Evolutionary conservation across 92 coral and sea anemone genomes (phyloP), one percentile per base, ranked within the genome.

Genomic region (Nematostella vectensis): DNA sequence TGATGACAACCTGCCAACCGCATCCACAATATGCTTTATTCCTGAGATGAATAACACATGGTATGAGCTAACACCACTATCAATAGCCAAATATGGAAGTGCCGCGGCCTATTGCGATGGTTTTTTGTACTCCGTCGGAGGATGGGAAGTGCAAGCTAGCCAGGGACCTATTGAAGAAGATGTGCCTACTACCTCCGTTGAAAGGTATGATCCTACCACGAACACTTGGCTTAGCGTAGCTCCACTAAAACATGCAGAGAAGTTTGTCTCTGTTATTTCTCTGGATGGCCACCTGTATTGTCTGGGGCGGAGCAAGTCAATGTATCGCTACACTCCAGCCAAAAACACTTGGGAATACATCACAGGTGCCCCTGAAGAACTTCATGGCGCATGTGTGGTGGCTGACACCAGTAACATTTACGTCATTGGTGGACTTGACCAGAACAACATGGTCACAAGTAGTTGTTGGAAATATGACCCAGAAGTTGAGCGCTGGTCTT

Each of bases 71-170:
- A 27, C 51, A 6, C 65, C 65, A 3, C 21, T 59, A 33, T 59
- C 52, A 1, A 1, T 29, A 1, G 31, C 65, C 2, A 45, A 52
- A 6, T 59, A 59, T 23, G 65, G 52, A 13, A 59, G 52, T 26
- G 47, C 29, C n/a, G 45, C 65, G 4, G 65, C 65, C 1, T 59
- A 37, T 52, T 59, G 65, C 37, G 65, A 48, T 43, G 53, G 65
- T 21, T 59, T 59, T 33, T 21, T 59, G 27, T 59, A 59, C 25
- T 59, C 52, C 18, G 47, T 42, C 37, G 65, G 65, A 6, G 65
- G 65, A 24, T 59, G 65, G 65, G 65, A 59, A 31, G 28, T 45
- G 3, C 3, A 17, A 20, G 13, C 3, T 13, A 33, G 25, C 1
- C 8, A 3, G 2, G 52, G 43, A 38, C 51, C 19, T 27, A 19